Percentiles rank a stretch among this genome's conserved stretches.
phyloP scores from a whole-genome alignment of 2,888 invertebrate genomes.

The Choreutis nemorana region DNA sequence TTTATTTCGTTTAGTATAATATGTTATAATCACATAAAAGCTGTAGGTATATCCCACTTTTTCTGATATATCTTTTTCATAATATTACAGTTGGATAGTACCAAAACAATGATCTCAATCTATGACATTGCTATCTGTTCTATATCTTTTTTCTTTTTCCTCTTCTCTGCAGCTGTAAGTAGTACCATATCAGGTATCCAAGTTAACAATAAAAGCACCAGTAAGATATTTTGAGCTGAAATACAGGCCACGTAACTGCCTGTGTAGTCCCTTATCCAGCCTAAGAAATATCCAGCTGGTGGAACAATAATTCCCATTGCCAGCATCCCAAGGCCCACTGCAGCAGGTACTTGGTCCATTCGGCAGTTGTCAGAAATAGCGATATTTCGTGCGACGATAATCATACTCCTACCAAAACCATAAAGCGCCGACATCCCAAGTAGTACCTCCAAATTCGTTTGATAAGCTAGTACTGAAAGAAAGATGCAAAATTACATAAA shows the following conservation, averaged over 20 bases:
- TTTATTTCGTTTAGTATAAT: too few relatives aligned
- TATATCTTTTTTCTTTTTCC: slow-evolving; percentile 20
- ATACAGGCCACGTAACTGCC: slow-evolving; percentile 70
- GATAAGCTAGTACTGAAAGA: slow-evolving; percentile 68
- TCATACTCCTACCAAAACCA: slow-evolving; percentile 76
- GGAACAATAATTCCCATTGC: slow-evolving; percentile 74
- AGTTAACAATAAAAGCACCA: slow-evolving; percentile 57
- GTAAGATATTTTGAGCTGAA: slow-evolving; percentile 67
- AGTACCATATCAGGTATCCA: slow-evolving; percentile 69
- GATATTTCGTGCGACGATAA: slow-evolving; percentile 76
- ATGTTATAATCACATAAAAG: too few relatives aligned
- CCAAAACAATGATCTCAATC: too few relatives aligned
- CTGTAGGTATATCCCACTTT: too few relatives aligned
- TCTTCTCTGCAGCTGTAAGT: slow-evolving; percentile 32
- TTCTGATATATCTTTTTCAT: too few relatives aligned
- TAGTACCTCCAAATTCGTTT: slow-evolving; percentile 57
- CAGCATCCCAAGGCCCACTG: slow-evolving; percentile 77
- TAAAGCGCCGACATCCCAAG: slow-evolving; percentile 66
- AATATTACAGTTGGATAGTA: too few relatives aligned
- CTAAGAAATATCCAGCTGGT: slow-evolving; percentile 69
- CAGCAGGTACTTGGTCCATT: slow-evolving; percentile 69
- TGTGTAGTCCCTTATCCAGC: slow-evolving; percentile 73
- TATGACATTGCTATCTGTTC: slow-evolving; percentile 26
- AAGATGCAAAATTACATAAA: slow-evolving; percentile 2
- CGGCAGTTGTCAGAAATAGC: slow-evolving; percentile 72